Evolutionary conservation across 2,888 invertebrate genomes (phyloP), one percentile per base, ranked within the genome.

Genomic region (Psococerastis gibbosa): DNA sequence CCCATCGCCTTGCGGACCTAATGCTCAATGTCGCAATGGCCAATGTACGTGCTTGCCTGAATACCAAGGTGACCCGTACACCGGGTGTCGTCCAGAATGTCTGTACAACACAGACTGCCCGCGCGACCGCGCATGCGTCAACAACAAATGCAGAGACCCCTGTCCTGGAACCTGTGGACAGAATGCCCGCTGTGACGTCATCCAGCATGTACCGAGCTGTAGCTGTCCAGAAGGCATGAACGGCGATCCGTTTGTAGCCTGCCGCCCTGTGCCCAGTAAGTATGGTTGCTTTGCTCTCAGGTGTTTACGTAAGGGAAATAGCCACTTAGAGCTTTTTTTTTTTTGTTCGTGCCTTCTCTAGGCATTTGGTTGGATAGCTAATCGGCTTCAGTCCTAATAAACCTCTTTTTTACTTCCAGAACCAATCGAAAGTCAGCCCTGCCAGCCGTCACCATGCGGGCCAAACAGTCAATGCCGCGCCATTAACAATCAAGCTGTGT

Each of bases 391-490:
- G 18, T 34, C 9, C 35, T 13, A 34, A 34, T 9, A 9, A 6
- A 16, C 16, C 6, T 9, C 9, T 34, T 34, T 34, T 16, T 34
- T 34, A 34, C 18, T 17, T 17, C 20, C 22, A 53, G 58, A 23
- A 44, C 53, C 54, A 51, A 42, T 60, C 53, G 43, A 42, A 18
- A 41, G 22, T n/a, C 47, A 69, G 52, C 75, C 73, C 8, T 78
- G 78, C 52, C 62, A 70, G 41, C 83, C 83, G 42, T 71, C 68
- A 49, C 59, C 64, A 49, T 64, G 66, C 50, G 53, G 54, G 44
- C 55, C 60, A 2, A 46, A 65, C 70, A 48, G 65, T 67, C 9
- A 53, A n/a, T 60, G 45, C 46, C 51, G 54, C 43, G 13, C 27
- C 33, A n/a, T 44, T 32, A 22, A 59, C 46, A 61, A 54, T 45